Evolutionary conservation across 2,113 vertebrate genomes (phyloP), one percentile per base, ranked within the genome.

Genomic region (Pluvianellus socialis): DNA sequence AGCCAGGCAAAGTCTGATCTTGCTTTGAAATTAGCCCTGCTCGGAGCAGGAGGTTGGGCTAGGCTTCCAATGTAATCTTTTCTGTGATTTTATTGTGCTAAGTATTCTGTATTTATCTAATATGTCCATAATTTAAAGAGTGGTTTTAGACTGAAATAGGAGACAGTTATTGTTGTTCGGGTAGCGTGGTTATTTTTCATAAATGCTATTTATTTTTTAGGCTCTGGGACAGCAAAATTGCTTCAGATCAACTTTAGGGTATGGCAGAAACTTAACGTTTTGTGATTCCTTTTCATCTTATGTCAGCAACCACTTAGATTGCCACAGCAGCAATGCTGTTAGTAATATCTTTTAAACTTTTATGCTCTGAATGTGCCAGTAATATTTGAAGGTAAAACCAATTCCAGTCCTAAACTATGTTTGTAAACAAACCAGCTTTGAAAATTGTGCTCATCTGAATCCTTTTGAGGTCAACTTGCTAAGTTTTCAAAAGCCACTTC

Each of bases 401-500:
- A 1, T 76, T 90, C 49, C 33, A 47, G 50, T 86, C 20, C 53
- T 82, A 85, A 65, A 19, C 17, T 83, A 7, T 68, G 33, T 93
- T 85, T 73, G 30, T 90, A 93, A 86, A 93, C 45, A 96, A 92
- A 70, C 53, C 33, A 70, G 62, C 58, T 91, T 87, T 94, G 70
- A 94, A 92, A 94, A 90, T 28, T 32, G 17, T 79, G 56, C 44
- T 84, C 2, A 2, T 72, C 61, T 89, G 68, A 86, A 90, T 68
- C 35, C 24, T 87, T 91, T 35, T 72, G 73, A 82, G 84, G 65
- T 82, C 77, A 65, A 30, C 62, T 30, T 42, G 62, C 62, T 42
- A 42, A 42, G 38, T 65, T 65, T 65, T 65, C 62, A 42, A 65
- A 97, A 96, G 49, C 30, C 66, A 72, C 45, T 94, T 94, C 66